Evolutionary conservation across 2,888 invertebrate species (phyloP).

Genomic region (Sisyra nigra): DNA sequence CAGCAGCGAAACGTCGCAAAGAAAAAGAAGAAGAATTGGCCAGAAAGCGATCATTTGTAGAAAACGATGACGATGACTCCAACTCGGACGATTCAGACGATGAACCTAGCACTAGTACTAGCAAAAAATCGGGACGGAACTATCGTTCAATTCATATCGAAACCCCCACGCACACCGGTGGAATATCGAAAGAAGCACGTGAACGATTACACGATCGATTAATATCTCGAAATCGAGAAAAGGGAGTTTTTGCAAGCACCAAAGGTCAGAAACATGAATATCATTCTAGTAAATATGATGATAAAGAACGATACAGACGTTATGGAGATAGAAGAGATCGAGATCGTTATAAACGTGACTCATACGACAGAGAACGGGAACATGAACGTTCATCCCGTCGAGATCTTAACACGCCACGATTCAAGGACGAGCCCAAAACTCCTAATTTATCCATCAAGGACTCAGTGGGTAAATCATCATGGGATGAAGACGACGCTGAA

Average conservation of each 20-base stretch:
- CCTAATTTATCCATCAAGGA: slow-evolving; percentile 50
- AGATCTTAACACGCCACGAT: slow-evolving; percentile 35
- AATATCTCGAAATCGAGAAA: slow-evolving; percentile 36
- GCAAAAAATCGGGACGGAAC: slow-evolving; percentile 33
- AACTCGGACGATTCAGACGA: slow-evolving; percentile 15
- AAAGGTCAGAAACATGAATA: slow-evolving; percentile 31
- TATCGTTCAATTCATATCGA: slow-evolving; percentile 69
- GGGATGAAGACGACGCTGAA: slow-evolving; percentile 63
- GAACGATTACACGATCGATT: slow-evolving; percentile 53
- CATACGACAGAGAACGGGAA: slow-evolving; percentile 16
- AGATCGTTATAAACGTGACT: slow-evolving; percentile 17
- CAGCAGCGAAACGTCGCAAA: slow-evolving; percentile 51
- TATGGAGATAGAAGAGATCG: slow-evolving; percentile 22
- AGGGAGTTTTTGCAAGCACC: slow-evolving; percentile 55
- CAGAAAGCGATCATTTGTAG: slow-evolving; percentile 48
- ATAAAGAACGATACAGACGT: slow-evolving; percentile 17
- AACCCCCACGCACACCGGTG: slow-evolving; percentile 89
- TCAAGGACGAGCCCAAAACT: slow-evolving; percentile 75
- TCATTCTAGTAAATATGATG: slow-evolving; percentile 18
- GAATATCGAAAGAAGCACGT: slow-evolving; percentile 65
- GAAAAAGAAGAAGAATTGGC: slow-evolving; percentile 39
- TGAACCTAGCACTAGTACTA: slow-evolving; percentile 23
- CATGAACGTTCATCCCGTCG: slow-evolving; percentile 13
- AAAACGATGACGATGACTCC: slow-evolving; percentile 27
- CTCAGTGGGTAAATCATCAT: slow-evolving; percentile 50